Percentiles rank a stretch among this genome's conserved stretches.
Evolutionary conservation across 1,140 invertebrate genomes (phyloP).

Genomic region (Tetramorium simillimum): DNA sequence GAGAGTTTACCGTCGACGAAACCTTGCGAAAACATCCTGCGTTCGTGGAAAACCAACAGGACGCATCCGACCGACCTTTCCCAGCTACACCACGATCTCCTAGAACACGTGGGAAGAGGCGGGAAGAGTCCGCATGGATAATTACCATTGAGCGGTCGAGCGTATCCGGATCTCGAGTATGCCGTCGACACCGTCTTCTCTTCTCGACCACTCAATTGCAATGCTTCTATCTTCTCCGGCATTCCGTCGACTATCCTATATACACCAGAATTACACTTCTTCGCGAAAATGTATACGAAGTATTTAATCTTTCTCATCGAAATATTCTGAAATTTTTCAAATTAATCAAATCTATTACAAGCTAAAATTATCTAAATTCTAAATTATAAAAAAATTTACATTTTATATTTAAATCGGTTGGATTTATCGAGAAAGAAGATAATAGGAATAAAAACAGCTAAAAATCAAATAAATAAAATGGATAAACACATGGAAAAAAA

Average conservation of each 20-base stretch:
- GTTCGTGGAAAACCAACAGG: constrained; percentile 71
- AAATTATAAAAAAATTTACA: not conserved
- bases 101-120: not conserved
- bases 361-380: not conserved
- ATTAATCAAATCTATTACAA: not conserved
- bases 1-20: constrained; percentile 19
- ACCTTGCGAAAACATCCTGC: constrained; percentile 77
- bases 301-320: not conserved
- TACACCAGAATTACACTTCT: not conserved
- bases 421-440: not conserved
- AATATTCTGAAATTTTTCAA: not conserved
- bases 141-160: constrained; percentile 24
- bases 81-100: not conserved
- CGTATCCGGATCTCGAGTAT: not conserved
- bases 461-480: not conserved
- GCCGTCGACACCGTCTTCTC: not conserved
- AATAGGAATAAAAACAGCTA: not conserved
- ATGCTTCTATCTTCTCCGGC: not conserved
- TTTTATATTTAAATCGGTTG: not conserved
- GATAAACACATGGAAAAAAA: too few relatives aligned
- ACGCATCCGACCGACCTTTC: constrained; percentile 53
- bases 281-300: not conserved
- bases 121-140: not conserved
- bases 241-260: not conserved
- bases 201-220: not conserved